These are phyloP conservation scores for Xanthia togata DNA, from an alignment of 2,888 invertebrate species.

Conservation along the genomic window DNA sequence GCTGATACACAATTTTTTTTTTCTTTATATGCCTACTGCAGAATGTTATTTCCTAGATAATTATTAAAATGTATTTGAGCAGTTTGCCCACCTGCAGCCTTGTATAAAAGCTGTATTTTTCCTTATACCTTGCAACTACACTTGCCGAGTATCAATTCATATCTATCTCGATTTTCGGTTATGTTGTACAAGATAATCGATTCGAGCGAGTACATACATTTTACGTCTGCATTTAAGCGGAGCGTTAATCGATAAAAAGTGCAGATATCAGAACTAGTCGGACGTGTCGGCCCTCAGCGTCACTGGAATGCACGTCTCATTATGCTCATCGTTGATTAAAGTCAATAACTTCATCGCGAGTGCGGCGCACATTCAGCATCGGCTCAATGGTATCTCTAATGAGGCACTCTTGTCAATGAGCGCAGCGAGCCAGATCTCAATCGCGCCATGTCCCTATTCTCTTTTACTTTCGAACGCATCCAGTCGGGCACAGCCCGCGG, in stretches of 20 bases:
- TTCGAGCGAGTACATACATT: slow-evolving; percentile 53
- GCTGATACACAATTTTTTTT: slow-evolving; percentile 62
- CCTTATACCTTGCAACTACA: slow-evolving; percentile 64
- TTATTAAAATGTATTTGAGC: slow-evolving; percentile 72
- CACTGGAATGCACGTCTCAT: slow-evolving; percentile 70
- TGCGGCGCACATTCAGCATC: slow-evolving; percentile 64
- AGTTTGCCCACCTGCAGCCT: slow-evolving; percentile 69
- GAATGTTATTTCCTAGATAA: slow-evolving; percentile 75
- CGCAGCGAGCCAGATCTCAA: slow-evolving; percentile 71
- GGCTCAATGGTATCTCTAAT: slow-evolving; percentile 77
- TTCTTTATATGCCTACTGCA: slow-evolving; percentile 38
- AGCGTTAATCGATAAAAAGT: slow-evolving; percentile 65
- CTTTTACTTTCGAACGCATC: slow-evolving; percentile 77
- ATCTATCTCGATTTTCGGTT: slow-evolving; percentile 51
- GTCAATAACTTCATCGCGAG: slow-evolving; percentile 73
- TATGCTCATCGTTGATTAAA: slow-evolving; percentile 67
- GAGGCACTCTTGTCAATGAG: slow-evolving; percentile 80
- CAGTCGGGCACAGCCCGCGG: slow-evolving; percentile 59
- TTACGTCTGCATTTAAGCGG: slow-evolving; percentile 46
- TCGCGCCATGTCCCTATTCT: slow-evolving; percentile 73
- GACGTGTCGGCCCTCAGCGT: slow-evolving; percentile 55
- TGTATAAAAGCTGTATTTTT: slow-evolving; percentile 70
- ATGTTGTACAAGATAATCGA: slow-evolving; percentile 47
- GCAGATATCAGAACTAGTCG: slow-evolving; percentile 67
- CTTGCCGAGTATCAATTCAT: slow-evolving; percentile 55